Base-by-base conservation (phyloP, 2,888 invertebrate genomes). In the Anthrax anthrax region DNA sequence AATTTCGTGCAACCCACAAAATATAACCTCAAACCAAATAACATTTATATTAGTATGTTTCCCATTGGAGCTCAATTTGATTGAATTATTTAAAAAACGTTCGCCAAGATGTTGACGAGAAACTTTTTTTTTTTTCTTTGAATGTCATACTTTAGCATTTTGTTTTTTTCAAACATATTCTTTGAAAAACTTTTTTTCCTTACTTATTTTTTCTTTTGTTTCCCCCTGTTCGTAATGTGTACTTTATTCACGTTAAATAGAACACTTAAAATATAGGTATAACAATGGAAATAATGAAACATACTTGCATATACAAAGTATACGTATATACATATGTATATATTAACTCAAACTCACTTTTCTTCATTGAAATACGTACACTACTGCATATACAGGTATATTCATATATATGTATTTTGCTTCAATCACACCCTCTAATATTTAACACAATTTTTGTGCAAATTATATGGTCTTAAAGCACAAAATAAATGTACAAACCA, bases 81-180 rank as follows among this genome's bases (percentile, higher is more conserved):
- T 58, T 58, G 57, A 58, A 58, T 58, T 58, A 58, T 57, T 58
- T 51, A 56, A 55, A 55, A 55, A 54, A 51, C 49, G 48, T 48
- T 49, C 45, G 49, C 43, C 51, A 50, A 50, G 51, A 55, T 53
- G 52, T 51, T 49, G 51, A 54, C 50, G 49, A 49, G 52, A 54
- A 54, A 52, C 51, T 54, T 55, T 55, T 52, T 47, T 48, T 51
- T 51, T 47, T 37, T 50, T 53, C 52, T 52, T 49, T 41, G 47
- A 52, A 50, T 54, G 53, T 54, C 54, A 54, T 52, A 54, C 47
- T 55, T 54, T 55, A 52, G 48, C 51, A 52, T 55, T 52, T 51
- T 32, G 12, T 32, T 32, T 8, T 23, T 23, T 6, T 23, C 5
- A 23, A 23, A 6, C 5, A 6, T 8, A 23, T 23, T 6, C 23